A percentile compares a stretch with the other conserved stretches of the same genome.
These are phyloP conservation scores for Rhyzopertha dominica DNA, from an alignment of 1,140 invertebrate species.

Conservation along the genomic window DNA sequence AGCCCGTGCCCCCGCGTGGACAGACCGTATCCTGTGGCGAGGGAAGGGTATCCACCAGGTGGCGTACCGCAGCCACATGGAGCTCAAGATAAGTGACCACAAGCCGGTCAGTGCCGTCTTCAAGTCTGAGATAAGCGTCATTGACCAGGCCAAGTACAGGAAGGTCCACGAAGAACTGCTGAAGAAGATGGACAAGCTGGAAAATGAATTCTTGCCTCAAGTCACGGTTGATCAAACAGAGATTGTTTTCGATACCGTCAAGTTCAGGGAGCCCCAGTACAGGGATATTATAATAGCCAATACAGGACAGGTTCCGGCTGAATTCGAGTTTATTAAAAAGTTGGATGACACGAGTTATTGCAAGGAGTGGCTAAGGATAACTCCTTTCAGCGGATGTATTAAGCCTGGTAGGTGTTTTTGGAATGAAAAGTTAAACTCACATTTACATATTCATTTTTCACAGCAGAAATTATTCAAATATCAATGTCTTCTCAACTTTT, in stretches of 20 bases:
- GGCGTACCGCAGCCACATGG: conserved; percentile 80
- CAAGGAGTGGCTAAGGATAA: conserved; percentile 89
- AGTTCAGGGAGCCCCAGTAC: conserved; percentile 75
- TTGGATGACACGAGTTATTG: conserved; percentile 80
- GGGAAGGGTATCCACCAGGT: conserved; percentile 71
- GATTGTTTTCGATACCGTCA: conserved; percentile 80
- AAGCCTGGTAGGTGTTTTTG: conserved; percentile 59
- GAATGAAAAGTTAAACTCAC: no score
- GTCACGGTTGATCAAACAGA: conserved; percentile 89
- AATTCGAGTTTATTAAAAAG: conserved; percentile 95
- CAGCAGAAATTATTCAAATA: no score
- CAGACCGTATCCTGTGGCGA: conserved; percentile 92
- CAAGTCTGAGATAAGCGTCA: conserved; percentile 74
- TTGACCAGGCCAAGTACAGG: conserved; percentile 78
- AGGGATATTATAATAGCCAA: conserved; percentile 87
- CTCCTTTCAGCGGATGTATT: conserved; percentile 69
- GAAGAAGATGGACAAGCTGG: conserved; percentile 91
- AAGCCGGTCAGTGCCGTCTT: conserved; percentile 95
- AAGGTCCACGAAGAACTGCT: conserved; percentile 93
- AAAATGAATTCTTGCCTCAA: conserved; percentile 96
- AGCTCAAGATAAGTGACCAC: conserved; percentile 90
- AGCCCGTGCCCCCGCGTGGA: conserved; percentile 93
- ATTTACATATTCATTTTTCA: no score
- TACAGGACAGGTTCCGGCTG: conserved; percentile 84
- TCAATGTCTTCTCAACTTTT: no score